Base-by-base conservation (phyloP, 1,140 invertebrate species). In the Drosophila orena region DNA sequence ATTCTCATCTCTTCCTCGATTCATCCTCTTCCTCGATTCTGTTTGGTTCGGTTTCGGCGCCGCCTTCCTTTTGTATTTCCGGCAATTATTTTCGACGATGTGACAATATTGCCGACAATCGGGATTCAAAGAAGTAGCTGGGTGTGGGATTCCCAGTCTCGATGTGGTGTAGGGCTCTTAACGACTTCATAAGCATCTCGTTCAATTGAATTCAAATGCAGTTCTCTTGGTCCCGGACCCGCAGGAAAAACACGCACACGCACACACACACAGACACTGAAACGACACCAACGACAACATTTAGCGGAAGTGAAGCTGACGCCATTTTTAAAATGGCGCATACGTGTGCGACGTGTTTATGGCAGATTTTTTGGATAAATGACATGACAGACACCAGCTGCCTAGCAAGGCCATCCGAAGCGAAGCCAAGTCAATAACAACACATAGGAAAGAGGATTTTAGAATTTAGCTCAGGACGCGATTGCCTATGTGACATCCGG, bases 71-170 rank as follows among this genome's bases (percentile, higher is more conserved):
- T 88, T 88, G 84, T 89, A 89, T 88, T 84, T 88, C 84, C 79
- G 83, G 76, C 83, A 88, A 88, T 88, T 88, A 88, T 86, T 86
- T 88, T 86, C 79, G 70, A 86, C 66, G 83, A 88, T 89, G 76
- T 88, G 83, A 81, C 78, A 81, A 81, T 81, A 81, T 71, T 80
- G 77, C 74, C 56, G 69, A 66, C 81, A 68, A 60, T 68, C 46
- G 44, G 62, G 62, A 42, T 61, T 30, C 61, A 15, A 34, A 34
- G 58, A 46, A 27, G n/a, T 34, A 17, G 58, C 38, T n/a, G 40
- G 34, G 49, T 30, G 34, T 10, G 52, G 46, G 14, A 22, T 11
- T 11, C 5, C 8, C 14, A 34, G 40, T 34, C 11, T 27, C 12
- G 15, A 15, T 7, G 46, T 8, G 37, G 14, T 17, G 11, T 4